phyloP scores from a whole-genome alignment of 2,113 vertebrate species.

The Camelus dromedarius region DNA sequence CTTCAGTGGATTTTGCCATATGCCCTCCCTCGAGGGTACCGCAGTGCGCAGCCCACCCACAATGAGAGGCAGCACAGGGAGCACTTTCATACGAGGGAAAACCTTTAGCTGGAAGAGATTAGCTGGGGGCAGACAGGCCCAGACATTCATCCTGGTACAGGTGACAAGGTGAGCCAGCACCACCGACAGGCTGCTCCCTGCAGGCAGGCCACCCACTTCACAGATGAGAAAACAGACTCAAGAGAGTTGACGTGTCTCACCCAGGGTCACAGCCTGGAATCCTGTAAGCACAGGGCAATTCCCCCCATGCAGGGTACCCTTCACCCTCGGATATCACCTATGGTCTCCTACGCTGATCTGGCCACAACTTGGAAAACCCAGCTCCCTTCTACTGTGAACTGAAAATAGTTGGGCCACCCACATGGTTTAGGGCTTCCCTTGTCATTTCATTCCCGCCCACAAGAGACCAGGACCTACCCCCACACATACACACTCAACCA shows the following conservation, averaged over 20 bases:
- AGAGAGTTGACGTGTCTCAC: not conserved
- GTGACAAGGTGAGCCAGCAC: not conserved
- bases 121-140: not conserved
- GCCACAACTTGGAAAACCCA: not conserved
- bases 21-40: not conserved
- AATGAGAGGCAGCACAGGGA: not conserved
- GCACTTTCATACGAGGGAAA: not conserved
- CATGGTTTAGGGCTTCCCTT: not conserved
- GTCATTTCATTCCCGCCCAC: not conserved
- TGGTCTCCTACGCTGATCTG: not conserved
- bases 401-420: not conserved
- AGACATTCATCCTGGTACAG: not conserved
- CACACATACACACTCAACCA: not conserved
- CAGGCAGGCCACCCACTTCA: not conserved
- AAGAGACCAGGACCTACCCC: not conserved
- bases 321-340: not conserved
- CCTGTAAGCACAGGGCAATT: not conserved
- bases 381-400: not conserved
- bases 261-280: not conserved
- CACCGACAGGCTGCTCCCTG: not conserved
- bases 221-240: conserved; percentile 3
- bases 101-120: not conserved
- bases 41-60: not conserved
- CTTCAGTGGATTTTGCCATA: not conserved
- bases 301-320: not conserved